Percentiles rank a stretch among this genome's conserved stretches.
phyloP scores from a whole-genome alignment of 2,888 invertebrate genomes.

The Chrysotoxum bicinctum region DNA sequence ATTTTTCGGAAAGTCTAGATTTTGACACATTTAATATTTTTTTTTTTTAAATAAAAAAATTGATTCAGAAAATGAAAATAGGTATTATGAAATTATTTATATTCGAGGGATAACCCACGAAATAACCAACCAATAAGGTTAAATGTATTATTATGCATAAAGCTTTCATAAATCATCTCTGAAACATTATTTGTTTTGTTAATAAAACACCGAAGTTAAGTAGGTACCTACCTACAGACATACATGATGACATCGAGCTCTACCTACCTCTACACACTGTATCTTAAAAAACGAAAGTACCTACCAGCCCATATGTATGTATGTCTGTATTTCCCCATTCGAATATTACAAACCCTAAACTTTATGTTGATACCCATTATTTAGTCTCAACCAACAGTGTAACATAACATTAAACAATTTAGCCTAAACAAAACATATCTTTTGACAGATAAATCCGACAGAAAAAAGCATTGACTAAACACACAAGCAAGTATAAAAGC shows the following conservation, averaged over 20 bases:
- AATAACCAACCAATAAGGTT: background rate
- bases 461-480: conserved; percentile 21
- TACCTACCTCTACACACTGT: background rate
- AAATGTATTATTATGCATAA: background rate
- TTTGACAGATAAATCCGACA: conserved; percentile 19
- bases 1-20: too few species aligned
- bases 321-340: background rate
- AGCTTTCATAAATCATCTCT: background rate
- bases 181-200: background rate
- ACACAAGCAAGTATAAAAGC: conserved; percentile 30
- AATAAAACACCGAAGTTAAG: background rate
- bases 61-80: too few species aligned
- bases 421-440: conserved; percentile 12
- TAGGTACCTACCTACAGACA: background rate
- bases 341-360: conserved; percentile 3
- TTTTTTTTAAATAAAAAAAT: too few species aligned
- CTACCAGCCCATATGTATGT: background rate
- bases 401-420: conserved; percentile 14
- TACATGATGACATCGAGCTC: background rate
- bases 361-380: background rate
- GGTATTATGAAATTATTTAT: background rate
- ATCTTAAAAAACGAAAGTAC: background rate
- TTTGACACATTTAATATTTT: too few species aligned
- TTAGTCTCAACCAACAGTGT: background rate
- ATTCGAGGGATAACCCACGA: background rate